Conservation (phyloP, 2,797 vertebrate species). For the Basileuterus tristriatus region DNA sequence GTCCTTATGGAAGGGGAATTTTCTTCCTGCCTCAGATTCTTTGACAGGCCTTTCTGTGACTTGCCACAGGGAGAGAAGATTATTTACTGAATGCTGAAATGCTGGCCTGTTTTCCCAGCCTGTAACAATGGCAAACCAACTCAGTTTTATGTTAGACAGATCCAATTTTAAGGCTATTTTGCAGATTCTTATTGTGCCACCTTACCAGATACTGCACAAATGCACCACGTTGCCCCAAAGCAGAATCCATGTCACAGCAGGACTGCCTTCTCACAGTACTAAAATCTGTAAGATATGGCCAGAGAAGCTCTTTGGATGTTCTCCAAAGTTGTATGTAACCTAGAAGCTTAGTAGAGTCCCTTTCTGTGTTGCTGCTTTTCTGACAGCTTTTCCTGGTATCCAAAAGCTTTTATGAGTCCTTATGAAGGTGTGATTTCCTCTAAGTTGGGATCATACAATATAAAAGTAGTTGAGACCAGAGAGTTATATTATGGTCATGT, state of each 20-base stretch:
- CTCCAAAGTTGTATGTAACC: not conserved
- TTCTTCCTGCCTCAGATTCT: not conserved
- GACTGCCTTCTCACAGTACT: not conserved
- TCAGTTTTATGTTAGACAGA: not conserved
- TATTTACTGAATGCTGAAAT: not conserved
- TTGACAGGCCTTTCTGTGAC: not conserved
- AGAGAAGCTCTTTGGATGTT: not conserved
- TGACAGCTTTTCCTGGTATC: not conserved
- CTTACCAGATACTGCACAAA: not conserved
- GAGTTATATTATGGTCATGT: not conserved
- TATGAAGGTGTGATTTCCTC: not conserved
- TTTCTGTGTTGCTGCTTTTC: not conserved
- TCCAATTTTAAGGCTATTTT: not conserved
- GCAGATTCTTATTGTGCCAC: not conserved
- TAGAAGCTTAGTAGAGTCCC: not conserved
- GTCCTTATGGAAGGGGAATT: not conserved
- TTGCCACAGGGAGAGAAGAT: not conserved
- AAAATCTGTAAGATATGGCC: not conserved
- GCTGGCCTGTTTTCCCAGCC: not conserved
- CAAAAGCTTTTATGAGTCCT: not conserved
- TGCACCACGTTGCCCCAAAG: not conserved
- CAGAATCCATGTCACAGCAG: not conserved
- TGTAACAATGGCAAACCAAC: not conserved
- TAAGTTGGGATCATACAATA: not conserved
- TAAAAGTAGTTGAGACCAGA: not conserved